These are phyloP conservation scores for Polyodon spathula DNA, from an alignment of 2,113 vertebrate genomes.

Conservation along the genomic window DNA sequence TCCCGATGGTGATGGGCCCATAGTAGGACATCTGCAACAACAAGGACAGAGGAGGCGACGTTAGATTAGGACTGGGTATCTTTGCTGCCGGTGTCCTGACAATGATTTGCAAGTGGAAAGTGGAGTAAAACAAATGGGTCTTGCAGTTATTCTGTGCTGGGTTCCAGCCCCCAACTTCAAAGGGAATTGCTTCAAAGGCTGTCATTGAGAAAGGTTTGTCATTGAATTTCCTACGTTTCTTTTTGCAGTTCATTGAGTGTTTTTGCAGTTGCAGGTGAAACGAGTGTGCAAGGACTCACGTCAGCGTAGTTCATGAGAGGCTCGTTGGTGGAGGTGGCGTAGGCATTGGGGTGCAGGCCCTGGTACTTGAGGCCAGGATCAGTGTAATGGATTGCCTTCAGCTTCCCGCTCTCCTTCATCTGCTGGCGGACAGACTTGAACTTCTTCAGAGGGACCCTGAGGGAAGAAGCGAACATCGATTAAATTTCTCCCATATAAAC, in stretches of 20 bases:
- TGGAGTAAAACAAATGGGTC: too few relatives aligned
- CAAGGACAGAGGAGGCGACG: neutral
- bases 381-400: constrained; percentile 28
- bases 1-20: constrained; percentile 39
- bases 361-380: constrained; percentile 47
- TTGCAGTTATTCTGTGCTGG: neutral
- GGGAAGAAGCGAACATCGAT: neutral
- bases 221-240: neutral
- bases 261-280: neutral
- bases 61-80: neutral
- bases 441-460: constrained; percentile 57
- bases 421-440: constrained; percentile 51
- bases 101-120: neutral
- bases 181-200: too few relatives aligned
- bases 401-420: constrained; percentile 50
- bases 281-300: constrained; percentile 44
- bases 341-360: constrained; percentile 16
- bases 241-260: neutral
- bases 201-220: too few relatives aligned
- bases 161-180: too few relatives aligned
- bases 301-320: constrained; percentile 59
- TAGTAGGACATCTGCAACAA: constrained; percentile 35
- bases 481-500: neutral
- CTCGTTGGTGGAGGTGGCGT: constrained; percentile 30
- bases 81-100: neutral